Evolutionary conservation across 2,113 vertebrate genomes (phyloP), one percentile per base, ranked within the genome.

Genomic region (Verasper variegatus): DNA sequence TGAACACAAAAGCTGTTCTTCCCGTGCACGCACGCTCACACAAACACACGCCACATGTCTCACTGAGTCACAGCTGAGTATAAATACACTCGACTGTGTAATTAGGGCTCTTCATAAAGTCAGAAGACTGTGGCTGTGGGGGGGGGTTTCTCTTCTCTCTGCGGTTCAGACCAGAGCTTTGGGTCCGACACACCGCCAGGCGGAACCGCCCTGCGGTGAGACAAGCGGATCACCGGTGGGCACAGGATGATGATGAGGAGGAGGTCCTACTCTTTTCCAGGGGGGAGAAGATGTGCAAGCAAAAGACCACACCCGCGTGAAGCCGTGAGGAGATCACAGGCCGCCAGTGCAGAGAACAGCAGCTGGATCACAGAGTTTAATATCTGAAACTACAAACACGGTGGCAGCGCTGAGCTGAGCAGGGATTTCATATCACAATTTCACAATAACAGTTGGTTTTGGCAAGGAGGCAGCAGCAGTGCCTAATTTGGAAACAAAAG

Each of bases 31-130:
- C 66, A 68, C 81, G 67, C 31, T 54, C 63, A 82, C 66, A 68
- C 78, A 71, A 21, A 57, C 63, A 84, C 80, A 84, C 14, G 49
- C 89, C 89, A 90, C 80, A 88, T 74, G 84, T 84, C 78, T 59
- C 56, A 85, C 66, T 90, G 86, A 91, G 87, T 91, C 89, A 82
- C 77, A 81, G 71, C 74, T 51, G 78, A 83, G 76, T 89, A 92
- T 91, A 92, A 93, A 91, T 89, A 94, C 55, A 89, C 85, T 13
- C 9, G 45, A 54, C 71, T 88, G 64, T 93, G 76, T 91, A 94
- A 93, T 94, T 94, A 92, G 83, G 86, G 76, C 60, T 81, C 80
- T 78, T 81, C 84, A 79, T 89, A 86, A 92, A 91, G 72, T 84
- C 85, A 71, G 65, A 45, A 54, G 78, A 52, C 54, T 74, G 68